Base-by-base conservation (phyloP, 2,797 vertebrate species). In the Heteromormyrus szaboi region DNA sequence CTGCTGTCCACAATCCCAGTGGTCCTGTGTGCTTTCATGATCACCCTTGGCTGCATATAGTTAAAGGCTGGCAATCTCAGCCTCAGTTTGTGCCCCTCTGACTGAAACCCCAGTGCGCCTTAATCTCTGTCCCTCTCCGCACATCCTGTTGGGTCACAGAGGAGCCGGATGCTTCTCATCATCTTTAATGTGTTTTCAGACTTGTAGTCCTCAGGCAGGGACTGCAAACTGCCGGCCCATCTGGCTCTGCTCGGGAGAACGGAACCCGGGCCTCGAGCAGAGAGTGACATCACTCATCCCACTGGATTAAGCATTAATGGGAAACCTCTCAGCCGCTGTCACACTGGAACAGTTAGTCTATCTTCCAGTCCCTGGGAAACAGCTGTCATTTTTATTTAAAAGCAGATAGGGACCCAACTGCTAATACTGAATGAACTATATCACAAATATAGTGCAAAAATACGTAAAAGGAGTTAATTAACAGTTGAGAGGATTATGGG, bases 211-310 rank as follows among this genome's bases (percentile, higher is more conserved):
- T 85, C 56, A 44, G 17, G 62, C 54, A 72, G 37, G 79, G 41
- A 59, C 59, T 76, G 56, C 22, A 59, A 62, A 59, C 87, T 44
- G 22, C 83, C 14, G 33, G 87, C 48, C 62, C 85, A 88, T 89
- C 87, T 91, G 90, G 76, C 41, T 88, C 84, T 14, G 51, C 59
- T 85, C 84, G 12, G 68, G n/a, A 46, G 84, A 88, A 85, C 90
- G 86, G 90, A 90, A 89, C 90, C 56, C 87, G 59, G 51, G 46
- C 46, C 89, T n/a, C 87, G 72, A 87, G 68, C 90, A 88, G 54
- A 88, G 87, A 88, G 91, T 93, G 91, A 93, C 89, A 91, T 94
- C 91, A 92, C 53, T 22, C 87, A 8, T 91, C 79, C 87, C 90
- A 89, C 46, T 85, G 89, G 90, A 90, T 89, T 88, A 83, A 89